Evolutionary conservation across 2,113 vertebrate genomes (phyloP).

Genomic region (Scomber colias): DNA sequence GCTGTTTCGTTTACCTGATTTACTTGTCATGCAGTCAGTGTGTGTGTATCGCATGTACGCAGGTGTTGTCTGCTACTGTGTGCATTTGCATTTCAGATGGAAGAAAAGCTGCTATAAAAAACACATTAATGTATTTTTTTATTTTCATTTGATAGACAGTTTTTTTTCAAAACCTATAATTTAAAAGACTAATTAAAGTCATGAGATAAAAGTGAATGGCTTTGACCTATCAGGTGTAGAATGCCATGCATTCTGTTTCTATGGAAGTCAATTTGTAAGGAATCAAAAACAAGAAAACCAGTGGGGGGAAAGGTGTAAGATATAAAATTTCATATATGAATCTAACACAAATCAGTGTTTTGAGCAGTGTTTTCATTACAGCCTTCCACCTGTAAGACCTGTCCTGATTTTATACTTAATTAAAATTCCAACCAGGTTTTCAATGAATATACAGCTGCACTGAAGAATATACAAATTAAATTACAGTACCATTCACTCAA

Average conservation of each 20-base stretch:
- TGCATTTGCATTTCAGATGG: background rate
- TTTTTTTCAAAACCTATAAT: no score
- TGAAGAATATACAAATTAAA: background rate
- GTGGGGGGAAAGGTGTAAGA: background rate
- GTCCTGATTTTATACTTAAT: background rate
- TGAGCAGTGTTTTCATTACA: background rate
- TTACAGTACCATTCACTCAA: no score
- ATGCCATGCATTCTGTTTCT: background rate
- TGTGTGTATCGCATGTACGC: background rate
- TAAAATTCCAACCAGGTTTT: background rate
- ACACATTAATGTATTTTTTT: background rate
- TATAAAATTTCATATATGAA: background rate
- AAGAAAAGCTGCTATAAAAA: background rate
- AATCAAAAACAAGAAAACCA: no score
- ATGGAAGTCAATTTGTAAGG: no score
- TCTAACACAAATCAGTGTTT: background rate
- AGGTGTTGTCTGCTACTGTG: no score
- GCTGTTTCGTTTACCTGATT: background rate
- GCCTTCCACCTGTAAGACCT: background rate
- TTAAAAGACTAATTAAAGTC: background rate
- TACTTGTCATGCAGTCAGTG: background rate
- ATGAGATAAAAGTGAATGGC: background rate
- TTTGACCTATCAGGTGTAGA: background rate
- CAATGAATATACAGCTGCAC: background rate
- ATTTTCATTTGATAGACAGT: background rate